Evolutionary conservation across 2,888 invertebrate genomes (phyloP).

Genomic region (Heteromurus nitidus): DNA sequence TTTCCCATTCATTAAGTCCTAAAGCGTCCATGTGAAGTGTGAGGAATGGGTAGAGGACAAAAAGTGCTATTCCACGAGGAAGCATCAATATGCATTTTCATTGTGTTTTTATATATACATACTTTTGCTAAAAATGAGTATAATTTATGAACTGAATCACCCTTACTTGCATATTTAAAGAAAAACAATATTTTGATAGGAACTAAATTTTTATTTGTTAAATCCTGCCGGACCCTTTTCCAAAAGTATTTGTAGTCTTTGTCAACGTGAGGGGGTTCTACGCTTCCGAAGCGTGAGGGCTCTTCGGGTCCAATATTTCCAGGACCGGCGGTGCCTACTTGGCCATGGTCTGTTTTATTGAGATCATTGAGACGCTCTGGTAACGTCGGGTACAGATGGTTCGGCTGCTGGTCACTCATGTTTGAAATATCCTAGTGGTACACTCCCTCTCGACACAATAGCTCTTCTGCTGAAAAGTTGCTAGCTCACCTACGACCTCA

Average conservation of each 20-base stretch:
- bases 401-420: constrained; percentile 27
- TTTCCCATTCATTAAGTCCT: constrained; percentile 86
- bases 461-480: too few species aligned
- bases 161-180: constrained; percentile 87
- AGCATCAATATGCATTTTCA: too few species aligned
- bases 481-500: background rate
- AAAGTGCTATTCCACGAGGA: too few species aligned
- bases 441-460: too few species aligned
- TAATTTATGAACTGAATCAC: background rate
- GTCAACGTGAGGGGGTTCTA: constrained; percentile 25
- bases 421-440: too few species aligned
- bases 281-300: constrained; percentile 1
- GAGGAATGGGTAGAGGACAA: constrained; percentile 86
- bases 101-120: too few species aligned
- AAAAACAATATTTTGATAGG: constrained; percentile 86
- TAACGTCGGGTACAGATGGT: constrained; percentile 25
- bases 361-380: constrained; percentile 19
- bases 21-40: constrained; percentile 87
- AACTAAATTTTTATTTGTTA: constrained; percentile 83
- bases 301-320: background rate
- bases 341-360: constrained; percentile 27
- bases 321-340: too few species aligned
- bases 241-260: constrained; percentile 69
- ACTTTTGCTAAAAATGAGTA: background rate
- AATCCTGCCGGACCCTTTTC: constrained; percentile 76